Evolutionary conservation across 2,888 invertebrate species (phyloP), one percentile per base, ranked within the genome.

Genomic region (Habrosyne pyritoides): DNA sequence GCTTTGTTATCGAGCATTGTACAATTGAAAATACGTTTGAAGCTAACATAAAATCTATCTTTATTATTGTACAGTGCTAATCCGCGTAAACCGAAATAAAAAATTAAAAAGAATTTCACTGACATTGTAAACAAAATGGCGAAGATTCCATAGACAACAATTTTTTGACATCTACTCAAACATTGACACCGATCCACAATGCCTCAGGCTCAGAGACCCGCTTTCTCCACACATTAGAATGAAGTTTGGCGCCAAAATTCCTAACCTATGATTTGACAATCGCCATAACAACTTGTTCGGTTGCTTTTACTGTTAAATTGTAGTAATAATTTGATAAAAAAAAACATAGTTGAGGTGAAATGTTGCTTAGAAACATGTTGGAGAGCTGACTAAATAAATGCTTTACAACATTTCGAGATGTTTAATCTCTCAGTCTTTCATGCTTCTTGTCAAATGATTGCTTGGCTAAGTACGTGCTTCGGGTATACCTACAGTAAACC

Each of bases 161-260:
- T 47, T 47, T 24, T 47, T 26, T 24, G 7, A 26, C 7, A 48
- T 48, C 48, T 47, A 14, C 26, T 64, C 67, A 71, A 67, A 64
- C 79, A 78, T 71, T 79, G 81, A 80, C 83, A 83, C 77, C 73
- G 71, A 82, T 81, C 63, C 60, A 61, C 73, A 75, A 66, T 67
- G 86, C 87, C 83, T 57, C 69, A 60, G 79, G 87, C 77, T 51
- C 63, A 63, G 61, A 77, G 74, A 74, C 77, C 73, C 74, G 77
- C 90, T 90, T 89, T 90, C 89, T 79, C 87, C 65, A 61, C 67
- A 67, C 66, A 74, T 73, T 73, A 73, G 60, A 60, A 55, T 59
- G 64, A 61, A 63, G 61, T 76, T 81, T 82, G 90, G 89, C 89
- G 89, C 89, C 88, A 87, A 89, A 89, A 89, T 85, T 87, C 87